A percentile compares a stretch with the other conserved stretches of the same genome.
These are phyloP conservation scores for Promerops cafer DNA, from an alignment of 2,113 vertebrate species.

Conservation along the genomic window DNA sequence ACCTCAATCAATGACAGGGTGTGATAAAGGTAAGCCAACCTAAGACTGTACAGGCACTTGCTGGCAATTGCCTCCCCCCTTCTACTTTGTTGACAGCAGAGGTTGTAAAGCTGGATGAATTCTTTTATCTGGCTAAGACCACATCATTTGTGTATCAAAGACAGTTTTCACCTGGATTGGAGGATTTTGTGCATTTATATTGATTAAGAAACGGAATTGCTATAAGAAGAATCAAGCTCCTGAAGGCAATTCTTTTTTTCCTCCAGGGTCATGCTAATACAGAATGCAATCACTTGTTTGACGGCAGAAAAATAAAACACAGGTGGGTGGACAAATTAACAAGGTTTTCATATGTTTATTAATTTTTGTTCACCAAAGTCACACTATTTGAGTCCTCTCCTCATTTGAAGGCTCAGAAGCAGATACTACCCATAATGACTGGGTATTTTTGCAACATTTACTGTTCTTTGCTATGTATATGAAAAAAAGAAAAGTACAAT, in stretches of 20 bases:
- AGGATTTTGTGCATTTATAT: not conserved
- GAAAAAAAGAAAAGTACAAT: not conserved
- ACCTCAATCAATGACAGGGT: not conserved
- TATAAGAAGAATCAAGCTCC: not conserved
- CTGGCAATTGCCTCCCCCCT: not conserved
- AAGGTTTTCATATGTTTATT: not conserved
- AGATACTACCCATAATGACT: not conserved
- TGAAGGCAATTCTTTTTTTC: not conserved
- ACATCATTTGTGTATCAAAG: not conserved
- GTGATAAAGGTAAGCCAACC: not conserved
- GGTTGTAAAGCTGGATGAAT: not conserved
- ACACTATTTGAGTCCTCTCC: not conserved
- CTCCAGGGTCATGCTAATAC: rapidly evolving
- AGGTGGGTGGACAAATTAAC: not conserved
- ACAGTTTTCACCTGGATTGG: not conserved
- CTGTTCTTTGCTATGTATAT: not conserved
- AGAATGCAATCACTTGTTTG: not conserved
- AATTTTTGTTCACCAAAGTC: not conserved
- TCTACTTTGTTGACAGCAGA: not conserved
- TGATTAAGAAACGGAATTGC: not conserved
- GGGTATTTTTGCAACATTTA: not conserved
- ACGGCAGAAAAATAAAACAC: not conserved
- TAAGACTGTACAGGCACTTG: not conserved
- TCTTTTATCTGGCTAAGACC: not conserved
- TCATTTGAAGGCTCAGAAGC: not conserved